Evolutionary conservation across 2,113 vertebrate species (phyloP).

Genomic region (Panthera leo): DNA sequence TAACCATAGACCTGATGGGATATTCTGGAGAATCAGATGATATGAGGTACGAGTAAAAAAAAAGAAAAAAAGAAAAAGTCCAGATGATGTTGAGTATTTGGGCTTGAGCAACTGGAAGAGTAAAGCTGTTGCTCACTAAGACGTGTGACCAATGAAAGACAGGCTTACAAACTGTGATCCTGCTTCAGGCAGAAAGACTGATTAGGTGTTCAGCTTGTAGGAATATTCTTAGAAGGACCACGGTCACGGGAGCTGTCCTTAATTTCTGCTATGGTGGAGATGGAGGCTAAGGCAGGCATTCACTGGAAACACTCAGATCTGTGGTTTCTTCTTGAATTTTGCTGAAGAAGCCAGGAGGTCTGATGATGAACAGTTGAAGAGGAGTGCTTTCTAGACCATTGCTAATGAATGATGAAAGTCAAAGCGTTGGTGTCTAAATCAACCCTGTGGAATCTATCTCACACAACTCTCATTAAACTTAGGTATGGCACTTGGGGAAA

Average conservation of each 20-base stretch:
- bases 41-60: background rate
- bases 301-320: rapidly evolving
- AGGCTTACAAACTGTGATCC: background rate
- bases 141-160: background rate
- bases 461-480: background rate
- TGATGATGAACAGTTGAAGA: background rate
- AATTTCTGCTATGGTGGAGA: background rate
- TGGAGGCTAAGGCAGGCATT: background rate
- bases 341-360: background rate
- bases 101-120: background rate
- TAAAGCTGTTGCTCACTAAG: background rate
- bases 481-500: background rate
- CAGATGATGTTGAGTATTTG: background rate
- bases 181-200: background rate
- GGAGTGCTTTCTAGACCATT: background rate
- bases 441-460: background rate
- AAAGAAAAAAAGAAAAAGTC: background rate
- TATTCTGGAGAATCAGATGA: background rate
- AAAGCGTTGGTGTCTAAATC: background rate
- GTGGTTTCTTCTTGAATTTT: background rate
- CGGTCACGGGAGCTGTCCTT: background rate
- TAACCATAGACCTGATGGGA: background rate
- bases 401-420: background rate
- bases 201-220: background rate
- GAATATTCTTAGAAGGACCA: background rate